Evolutionary conservation across 2,113 vertebrate genomes (phyloP).

Genomic region (Glaucomys volans): DNA sequence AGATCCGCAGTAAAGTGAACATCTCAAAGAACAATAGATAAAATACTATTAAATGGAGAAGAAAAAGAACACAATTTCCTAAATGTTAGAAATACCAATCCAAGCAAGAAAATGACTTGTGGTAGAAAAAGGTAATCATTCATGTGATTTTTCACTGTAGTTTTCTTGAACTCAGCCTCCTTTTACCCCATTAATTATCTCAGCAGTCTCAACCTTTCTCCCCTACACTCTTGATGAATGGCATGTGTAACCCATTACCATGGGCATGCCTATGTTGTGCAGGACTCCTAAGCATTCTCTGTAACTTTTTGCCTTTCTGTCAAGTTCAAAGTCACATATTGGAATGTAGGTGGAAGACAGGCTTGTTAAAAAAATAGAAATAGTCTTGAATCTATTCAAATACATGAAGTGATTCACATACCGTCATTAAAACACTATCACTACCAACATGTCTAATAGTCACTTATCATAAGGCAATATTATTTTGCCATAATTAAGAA

Average conservation of each 20-base stretch:
- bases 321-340: background rate
- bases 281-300: background rate
- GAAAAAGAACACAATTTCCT: background rate
- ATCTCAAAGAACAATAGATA: background rate
- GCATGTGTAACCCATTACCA: slow-evolving; percentile 39
- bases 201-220: slow-evolving; percentile 33
- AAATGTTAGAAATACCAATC: background rate
- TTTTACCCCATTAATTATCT: slow-evolving; percentile 52
- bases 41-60: background rate
- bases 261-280: rapidly evolving
- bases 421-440: background rate
- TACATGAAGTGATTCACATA: background rate
- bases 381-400: background rate
- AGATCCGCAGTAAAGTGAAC: background rate
- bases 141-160: slow-evolving; percentile 43
- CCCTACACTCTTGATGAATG: background rate
- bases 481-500: background rate
- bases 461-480: background rate
- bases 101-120: slow-evolving; percentile 2
- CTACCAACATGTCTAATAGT: background rate
- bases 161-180: slow-evolving; percentile 22
- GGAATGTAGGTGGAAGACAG: background rate
- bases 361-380: background rate
- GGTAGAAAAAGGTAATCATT: slow-evolving; percentile 19
- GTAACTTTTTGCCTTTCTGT: background rate